Evolutionary conservation across 2,797 vertebrate genomes (phyloP).

Genomic region (Podarcis lilfordi): DNA sequence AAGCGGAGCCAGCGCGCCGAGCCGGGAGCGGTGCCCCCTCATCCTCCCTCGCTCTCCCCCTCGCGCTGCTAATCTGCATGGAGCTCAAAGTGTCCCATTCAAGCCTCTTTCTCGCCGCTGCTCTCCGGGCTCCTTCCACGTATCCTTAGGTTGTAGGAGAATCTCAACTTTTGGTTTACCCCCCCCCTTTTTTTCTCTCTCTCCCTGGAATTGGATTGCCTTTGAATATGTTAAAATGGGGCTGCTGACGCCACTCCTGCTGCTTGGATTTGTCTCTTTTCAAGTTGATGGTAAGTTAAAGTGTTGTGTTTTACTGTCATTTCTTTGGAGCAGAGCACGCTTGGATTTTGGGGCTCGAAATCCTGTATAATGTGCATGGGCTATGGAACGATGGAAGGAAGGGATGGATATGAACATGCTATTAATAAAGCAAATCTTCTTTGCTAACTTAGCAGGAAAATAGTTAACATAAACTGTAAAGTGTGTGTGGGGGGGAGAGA

Average conservation of each 20-base stretch:
- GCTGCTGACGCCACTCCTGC: conserved; percentile 90
- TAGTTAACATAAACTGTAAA: conserved; percentile 41
- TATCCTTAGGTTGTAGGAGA: conserved; percentile 78
- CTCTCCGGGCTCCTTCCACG: conserved; percentile 75
- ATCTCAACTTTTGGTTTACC: conserved; percentile 70
- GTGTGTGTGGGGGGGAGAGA: conserved; percentile 3
- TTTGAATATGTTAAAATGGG: conserved; percentile 95
- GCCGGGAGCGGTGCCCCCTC: conserved; percentile 53
- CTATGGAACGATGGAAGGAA: background rate
- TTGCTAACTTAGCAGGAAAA: conserved; percentile 51
- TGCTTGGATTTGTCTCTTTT: conserved; percentile 92
- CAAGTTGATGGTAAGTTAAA: conserved; percentile 91
- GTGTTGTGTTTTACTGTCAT: conserved; percentile 10
- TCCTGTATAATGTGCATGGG: conserved; percentile 49
- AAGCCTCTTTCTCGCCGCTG: conserved; percentile 78
- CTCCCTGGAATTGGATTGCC: conserved; percentile 87
- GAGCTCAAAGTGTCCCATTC: conserved; percentile 72
- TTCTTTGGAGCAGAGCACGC: conserved; percentile 54
- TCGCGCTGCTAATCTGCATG: conserved; percentile 59
- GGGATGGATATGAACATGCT: conserved; percentile 12
- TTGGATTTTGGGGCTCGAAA: conserved; percentile 38
- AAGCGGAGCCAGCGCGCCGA: conserved; percentile 64
- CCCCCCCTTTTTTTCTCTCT: conserved; percentile 41
- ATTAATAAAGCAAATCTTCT: conserved; percentile 40
- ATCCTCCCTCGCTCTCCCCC: conserved; percentile 31